Percentiles rank a stretch among this genome's conserved stretches.
These are phyloP conservation scores for Anneissia japonica DNA, from an alignment of 35 echinoderm and acorn worm species.

Conservation along the genomic window DNA sequence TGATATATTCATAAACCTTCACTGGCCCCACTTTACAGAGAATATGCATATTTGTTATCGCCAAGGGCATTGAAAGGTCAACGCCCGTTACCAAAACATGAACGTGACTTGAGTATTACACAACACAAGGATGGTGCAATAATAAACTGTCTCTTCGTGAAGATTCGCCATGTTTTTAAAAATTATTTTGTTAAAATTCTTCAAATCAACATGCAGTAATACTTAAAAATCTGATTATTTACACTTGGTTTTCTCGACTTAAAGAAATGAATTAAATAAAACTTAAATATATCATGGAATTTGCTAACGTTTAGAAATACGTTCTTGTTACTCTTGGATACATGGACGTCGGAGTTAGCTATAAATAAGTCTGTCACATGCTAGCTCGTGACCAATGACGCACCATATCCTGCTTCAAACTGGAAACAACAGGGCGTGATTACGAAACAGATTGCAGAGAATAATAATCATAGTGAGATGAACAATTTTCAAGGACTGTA, in stretches of 20 bases:
- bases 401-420: background rate
- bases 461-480: too few relatives aligned
- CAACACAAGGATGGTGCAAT: background rate
- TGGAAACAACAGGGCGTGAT: background rate
- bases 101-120: background rate
- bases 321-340: background rate
- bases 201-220: background rate
- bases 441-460: background rate
- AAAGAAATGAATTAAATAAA: background rate
- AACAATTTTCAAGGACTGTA: too few relatives aligned
- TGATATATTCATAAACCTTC: background rate
- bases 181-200: background rate
- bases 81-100: background rate
- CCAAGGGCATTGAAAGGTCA: background rate
- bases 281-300: background rate
- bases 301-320: background rate
- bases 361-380: background rate
- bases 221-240: background rate
- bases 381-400: background rate
- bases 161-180: background rate
- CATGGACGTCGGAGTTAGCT: background rate
- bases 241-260: background rate
- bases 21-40: background rate
- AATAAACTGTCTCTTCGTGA: background rate
- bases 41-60: background rate